Evolutionary conservation across 2,888 invertebrate genomes (phyloP).

Genomic region (Glyphotaelius pellucidus): DNA sequence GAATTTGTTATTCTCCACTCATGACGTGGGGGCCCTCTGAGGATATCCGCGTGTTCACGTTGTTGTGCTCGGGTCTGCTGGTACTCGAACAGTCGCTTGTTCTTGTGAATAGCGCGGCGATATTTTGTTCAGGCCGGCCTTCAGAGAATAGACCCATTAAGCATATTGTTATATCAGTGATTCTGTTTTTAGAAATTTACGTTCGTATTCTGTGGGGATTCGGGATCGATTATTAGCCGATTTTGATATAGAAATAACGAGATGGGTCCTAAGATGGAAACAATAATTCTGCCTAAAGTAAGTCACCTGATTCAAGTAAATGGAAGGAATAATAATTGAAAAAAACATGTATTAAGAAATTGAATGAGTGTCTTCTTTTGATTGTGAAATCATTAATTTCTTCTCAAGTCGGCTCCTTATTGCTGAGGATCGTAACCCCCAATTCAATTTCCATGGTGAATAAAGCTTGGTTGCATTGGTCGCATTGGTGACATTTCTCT

Average conservation of each 20-base stretch:
- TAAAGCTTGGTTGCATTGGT: no score
- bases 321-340: no score
- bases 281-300: no score
- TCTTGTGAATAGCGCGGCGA: background rate
- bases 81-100: background rate
- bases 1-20: slow-evolving; percentile 3
- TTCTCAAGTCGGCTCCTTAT: no score
- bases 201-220: background rate
- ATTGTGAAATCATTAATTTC: no score
- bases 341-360: no score
- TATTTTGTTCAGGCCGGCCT: background rate
- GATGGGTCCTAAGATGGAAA: background rate
- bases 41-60: background rate
- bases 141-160: slow-evolving; percentile 9
- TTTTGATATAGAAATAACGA: background rate
- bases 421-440: no score
- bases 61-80: background rate
- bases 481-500: no score
- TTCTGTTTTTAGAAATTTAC: slow-evolving; percentile 19
- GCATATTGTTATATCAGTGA: slow-evolving; percentile 1
- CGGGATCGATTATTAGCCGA: background rate
- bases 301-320: no score
- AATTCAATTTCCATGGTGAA: no score
- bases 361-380: no score
- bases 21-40: slow-evolving; percentile 23